phyloP scores from a whole-genome alignment of 2,113 vertebrate species.

The Atherinomorus stipes region DNA sequence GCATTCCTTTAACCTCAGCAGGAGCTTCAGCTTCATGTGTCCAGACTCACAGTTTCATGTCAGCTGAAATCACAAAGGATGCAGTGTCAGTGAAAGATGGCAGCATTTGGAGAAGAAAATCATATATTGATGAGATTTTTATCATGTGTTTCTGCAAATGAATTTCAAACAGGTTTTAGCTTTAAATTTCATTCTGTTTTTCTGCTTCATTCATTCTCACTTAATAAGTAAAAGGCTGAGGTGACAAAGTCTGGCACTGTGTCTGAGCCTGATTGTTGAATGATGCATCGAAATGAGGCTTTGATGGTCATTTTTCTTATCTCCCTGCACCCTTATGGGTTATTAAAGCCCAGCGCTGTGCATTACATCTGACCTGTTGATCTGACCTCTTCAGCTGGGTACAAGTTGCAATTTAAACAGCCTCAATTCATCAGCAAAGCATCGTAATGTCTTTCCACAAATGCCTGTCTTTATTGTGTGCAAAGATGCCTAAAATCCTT shows the following conservation, averaged over 20 bases:
- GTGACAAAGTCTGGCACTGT: not conserved
- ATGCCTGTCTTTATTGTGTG: conserved; percentile 1
- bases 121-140: not conserved
- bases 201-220: not conserved
- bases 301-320: conserved; percentile 37
- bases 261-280: conserved; percentile 1
- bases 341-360: conserved; percentile 20
- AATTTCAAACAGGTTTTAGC: not conserved
- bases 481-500: conserved; percentile 13
- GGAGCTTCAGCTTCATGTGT: not conserved
- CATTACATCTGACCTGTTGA: conserved; percentile 35
- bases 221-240: conserved; percentile 6
- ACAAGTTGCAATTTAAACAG: conserved; percentile 26
- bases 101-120: not conserved
- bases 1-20: conserved; percentile 30
- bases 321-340: not conserved
- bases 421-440: conserved; percentile 23
- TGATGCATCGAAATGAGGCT: conserved; percentile 10
- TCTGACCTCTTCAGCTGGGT: conserved; percentile 24
- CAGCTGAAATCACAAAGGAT: conserved; percentile 32
- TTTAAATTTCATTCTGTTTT: not conserved
- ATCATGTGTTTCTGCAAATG: not conserved
- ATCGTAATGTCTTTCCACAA: conserved; percentile 3
- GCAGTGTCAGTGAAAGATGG: not conserved
- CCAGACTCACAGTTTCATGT: conserved; percentile 4